These are phyloP conservation scores for Xenus cinereus DNA, from an alignment of 2,113 vertebrate genomes.

Conservation along the genomic window DNA sequence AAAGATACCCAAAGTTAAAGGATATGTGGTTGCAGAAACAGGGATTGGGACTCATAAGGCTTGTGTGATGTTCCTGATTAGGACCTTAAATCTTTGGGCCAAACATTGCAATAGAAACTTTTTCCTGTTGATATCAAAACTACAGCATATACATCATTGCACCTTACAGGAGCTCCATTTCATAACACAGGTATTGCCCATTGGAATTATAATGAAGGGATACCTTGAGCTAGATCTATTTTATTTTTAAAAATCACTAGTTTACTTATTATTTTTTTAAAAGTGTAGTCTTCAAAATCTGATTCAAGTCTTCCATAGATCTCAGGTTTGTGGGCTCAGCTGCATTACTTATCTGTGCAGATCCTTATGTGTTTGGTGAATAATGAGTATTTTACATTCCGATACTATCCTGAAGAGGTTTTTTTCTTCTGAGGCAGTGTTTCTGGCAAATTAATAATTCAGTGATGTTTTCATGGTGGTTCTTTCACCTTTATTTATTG, in stretches of 20 bases:
- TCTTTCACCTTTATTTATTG: conserved; percentile 60
- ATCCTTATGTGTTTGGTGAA: neutral
- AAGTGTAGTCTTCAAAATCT: neutral
- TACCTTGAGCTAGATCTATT: neutral
- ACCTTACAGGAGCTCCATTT: neutral
- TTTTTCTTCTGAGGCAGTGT: neutral
- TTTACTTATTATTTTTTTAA: neutral
- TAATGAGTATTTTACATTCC: neutral
- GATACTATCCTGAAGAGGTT: neutral
- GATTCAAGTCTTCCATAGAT: neutral
- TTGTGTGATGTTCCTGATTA: neutral
- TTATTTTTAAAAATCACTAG: neutral
- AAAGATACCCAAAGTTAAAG: neutral
- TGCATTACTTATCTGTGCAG: neutral
- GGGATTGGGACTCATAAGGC: neutral
- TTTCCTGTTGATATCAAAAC: neutral
- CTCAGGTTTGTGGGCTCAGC: neutral
- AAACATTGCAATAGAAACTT: neutral
- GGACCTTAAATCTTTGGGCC: neutral
- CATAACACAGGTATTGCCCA: neutral
- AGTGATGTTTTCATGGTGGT: conserved; percentile 10
- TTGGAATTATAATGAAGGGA: neutral
- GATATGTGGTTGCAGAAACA: neutral
- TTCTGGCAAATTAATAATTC: conserved; percentile 62
- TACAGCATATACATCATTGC: neutral